phyloP scores from a whole-genome alignment of 2,113 vertebrate species.

The Lutjanus erythropterus region DNA sequence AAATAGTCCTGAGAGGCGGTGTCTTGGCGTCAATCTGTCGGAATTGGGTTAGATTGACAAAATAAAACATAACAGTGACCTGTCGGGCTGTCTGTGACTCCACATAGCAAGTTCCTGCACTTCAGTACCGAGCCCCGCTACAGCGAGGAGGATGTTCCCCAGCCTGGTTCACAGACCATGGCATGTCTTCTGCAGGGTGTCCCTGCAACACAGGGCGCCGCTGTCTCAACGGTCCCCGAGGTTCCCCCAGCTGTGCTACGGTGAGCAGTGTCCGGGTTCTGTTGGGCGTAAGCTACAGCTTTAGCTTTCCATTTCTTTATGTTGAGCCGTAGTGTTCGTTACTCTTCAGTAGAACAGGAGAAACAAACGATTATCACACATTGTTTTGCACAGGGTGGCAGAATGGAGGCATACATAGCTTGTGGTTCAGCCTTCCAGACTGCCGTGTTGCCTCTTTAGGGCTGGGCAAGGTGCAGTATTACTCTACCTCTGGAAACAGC shows the following conservation, averaged over 20 bases:
- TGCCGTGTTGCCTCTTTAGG: slow-evolving; percentile 78
- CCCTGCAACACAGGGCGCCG: slow-evolving; percentile 75
- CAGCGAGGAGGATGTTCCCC: slow-evolving; percentile 84
- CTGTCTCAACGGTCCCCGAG: slow-evolving; percentile 69
- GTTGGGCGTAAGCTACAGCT: not conserved
- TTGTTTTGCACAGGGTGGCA: slow-evolving; percentile 87
- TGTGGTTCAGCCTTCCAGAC: slow-evolving; percentile 81
- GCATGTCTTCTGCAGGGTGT: slow-evolving; percentile 83
- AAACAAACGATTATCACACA: not conserved
- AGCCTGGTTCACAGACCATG: slow-evolving; percentile 84
- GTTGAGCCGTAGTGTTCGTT: not conserved
- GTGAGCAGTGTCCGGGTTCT: slow-evolving; percentile 62
- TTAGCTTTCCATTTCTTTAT: not conserved
- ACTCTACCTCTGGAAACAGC: slow-evolving; percentile 83
- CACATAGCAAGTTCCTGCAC: slow-evolving; percentile 59
- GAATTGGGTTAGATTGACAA: slow-evolving; percentile 30
- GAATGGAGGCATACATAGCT: slow-evolving; percentile 77
- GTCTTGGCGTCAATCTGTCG: slow-evolving; percentile 41
- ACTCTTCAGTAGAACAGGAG: not conserved
- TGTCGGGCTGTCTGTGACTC: slow-evolving; percentile 16
- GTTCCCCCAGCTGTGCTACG: slow-evolving; percentile 65
- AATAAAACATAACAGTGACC: slow-evolving; percentile 39
- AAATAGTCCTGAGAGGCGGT: not conserved
- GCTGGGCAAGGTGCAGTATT: slow-evolving; percentile 87
- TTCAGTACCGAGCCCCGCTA: slow-evolving; percentile 43